phyloP scores from a whole-genome alignment of 1,140 invertebrate genomes.

The Drosophila lacteicornis region DNA sequence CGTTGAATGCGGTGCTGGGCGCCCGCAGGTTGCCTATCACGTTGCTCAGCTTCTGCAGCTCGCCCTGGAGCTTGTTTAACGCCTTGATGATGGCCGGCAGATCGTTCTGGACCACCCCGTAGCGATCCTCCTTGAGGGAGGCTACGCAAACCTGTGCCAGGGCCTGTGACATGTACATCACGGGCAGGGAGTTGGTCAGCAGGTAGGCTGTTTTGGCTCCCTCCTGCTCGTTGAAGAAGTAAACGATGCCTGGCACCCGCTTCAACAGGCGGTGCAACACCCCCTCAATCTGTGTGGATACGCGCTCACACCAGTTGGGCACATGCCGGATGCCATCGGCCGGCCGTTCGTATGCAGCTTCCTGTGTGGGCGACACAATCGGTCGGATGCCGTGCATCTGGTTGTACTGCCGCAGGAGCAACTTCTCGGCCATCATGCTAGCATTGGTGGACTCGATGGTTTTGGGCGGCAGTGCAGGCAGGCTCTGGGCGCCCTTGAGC shows the following conservation, averaged over 20 bases:
- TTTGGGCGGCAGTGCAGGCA: slow-evolving; percentile 23
- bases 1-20: slow-evolving; percentile 86
- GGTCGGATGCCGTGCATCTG: slow-evolving; percentile 85
- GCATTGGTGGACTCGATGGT: slow-evolving; percentile 38
- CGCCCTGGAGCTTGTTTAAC: slow-evolving; percentile 88
- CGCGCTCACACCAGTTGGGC: slow-evolving; percentile 81
- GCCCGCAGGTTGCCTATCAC: slow-evolving; percentile 87
- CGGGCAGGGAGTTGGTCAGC: slow-evolving; percentile 88
- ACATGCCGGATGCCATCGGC: slow-evolving; percentile 43
- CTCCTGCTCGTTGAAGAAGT: slow-evolving; percentile 89
- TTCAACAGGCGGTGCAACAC: slow-evolving; percentile 79
- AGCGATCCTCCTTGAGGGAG: slow-evolving; percentile 91
- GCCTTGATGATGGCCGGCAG: slow-evolving; percentile 88
- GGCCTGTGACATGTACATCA: slow-evolving; percentile 90
- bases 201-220: slow-evolving; percentile 88
- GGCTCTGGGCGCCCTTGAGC: slow-evolving; percentile 36
- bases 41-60: slow-evolving; percentile 90
- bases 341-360: neutral
- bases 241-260: slow-evolving; percentile 88
- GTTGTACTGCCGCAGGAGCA: slow-evolving; percentile 80
- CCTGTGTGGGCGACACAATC: slow-evolving; percentile 18
- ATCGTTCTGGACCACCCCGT: slow-evolving; percentile 92
- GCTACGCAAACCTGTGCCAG: slow-evolving; percentile 88
- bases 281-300: slow-evolving; percentile 79
- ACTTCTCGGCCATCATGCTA: slow-evolving; percentile 62